Percentiles rank a stretch among this genome's conserved stretches.
phyloP scores from a whole-genome alignment of 2,888 invertebrate species.

The Bombylius major region DNA sequence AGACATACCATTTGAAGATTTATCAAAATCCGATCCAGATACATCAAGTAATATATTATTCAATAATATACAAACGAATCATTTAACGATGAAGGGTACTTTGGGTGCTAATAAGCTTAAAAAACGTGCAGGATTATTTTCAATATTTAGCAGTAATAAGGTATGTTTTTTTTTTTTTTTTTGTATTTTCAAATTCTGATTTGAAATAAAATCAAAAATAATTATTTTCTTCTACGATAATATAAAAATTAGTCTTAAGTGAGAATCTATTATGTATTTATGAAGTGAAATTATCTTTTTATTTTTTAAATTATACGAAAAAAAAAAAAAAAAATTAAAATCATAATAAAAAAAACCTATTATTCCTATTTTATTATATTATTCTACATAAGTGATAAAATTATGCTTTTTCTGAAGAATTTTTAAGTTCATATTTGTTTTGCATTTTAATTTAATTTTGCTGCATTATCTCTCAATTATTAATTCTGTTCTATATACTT shows the following conservation, averaged over 20 bases:
- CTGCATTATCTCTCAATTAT: not conserved
- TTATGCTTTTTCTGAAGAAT: too few relatives aligned
- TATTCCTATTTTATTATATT: too few relatives aligned
- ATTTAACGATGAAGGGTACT: constrained; percentile 70
- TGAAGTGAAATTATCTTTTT: too few relatives aligned
- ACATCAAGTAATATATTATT: constrained; percentile 42
- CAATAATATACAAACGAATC: constrained; percentile 38
- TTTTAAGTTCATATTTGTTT: not conserved
- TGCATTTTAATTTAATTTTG: not conserved
- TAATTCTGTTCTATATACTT: not conserved
- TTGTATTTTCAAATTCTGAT: not conserved
- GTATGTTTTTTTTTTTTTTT: constrained; percentile 41
- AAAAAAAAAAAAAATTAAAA: too few relatives aligned
- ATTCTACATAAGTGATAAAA: too few relatives aligned
- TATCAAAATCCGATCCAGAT: constrained; percentile 46
- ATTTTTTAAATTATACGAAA: too few relatives aligned
- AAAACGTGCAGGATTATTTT: constrained; percentile 76
- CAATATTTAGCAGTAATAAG: constrained; percentile 89
- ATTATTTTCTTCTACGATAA: too few relatives aligned
- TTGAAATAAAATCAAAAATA: too few relatives aligned
- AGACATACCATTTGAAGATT: constrained; percentile 90
- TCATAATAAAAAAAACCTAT: too few relatives aligned
- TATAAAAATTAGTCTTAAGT: too few relatives aligned
- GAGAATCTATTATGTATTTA: too few relatives aligned
- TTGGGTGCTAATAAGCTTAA: constrained; percentile 72